Evolutionary conservation across 2,113 vertebrate species (phyloP).

Genomic region (Opisthocomus hoazin): DNA sequence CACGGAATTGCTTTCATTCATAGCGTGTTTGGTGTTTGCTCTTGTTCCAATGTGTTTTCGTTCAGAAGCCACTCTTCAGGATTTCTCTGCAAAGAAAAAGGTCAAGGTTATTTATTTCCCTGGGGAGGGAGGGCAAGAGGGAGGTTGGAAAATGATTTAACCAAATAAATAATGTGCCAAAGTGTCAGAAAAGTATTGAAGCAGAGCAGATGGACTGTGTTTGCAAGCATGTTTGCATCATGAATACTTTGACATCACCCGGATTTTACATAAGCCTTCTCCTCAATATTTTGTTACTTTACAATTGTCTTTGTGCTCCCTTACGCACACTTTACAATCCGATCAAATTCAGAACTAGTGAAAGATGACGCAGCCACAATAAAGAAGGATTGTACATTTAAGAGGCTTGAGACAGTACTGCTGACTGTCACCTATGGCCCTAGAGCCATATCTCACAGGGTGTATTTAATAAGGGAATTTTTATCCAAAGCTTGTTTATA

Average conservation of each 20-base stretch:
- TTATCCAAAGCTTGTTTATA: not conserved
- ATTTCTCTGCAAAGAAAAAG: not conserved
- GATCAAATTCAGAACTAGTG: not conserved
- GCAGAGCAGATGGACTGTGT: not conserved
- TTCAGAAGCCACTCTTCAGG: not conserved
- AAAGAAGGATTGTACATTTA: not conserved
- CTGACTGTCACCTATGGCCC: not conserved
- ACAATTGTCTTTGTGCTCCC: not conserved
- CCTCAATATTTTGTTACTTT: not conserved
- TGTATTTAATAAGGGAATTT: not conserved
- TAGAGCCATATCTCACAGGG: not conserved
- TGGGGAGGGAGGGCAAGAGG: not conserved
- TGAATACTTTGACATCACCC: not conserved
- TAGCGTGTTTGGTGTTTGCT: not conserved
- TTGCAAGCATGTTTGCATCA: conserved; percentile 6
- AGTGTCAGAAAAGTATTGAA: conserved; percentile 1
- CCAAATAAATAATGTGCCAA: not conserved
- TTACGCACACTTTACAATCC: not conserved
- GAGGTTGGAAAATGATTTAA: not conserved
- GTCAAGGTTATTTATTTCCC: conserved; percentile 3
- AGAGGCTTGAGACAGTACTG: not conserved
- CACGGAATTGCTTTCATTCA: not conserved
- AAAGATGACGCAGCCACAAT: not conserved
- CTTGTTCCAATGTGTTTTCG: not conserved
- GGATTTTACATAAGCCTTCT: not conserved